Evolutionary conservation across 37 sponge, comb jelly and placozoan genomes (phyloP), one percentile per base, ranked within the genome.

Genomic region (Halisarca cf. caerulea): DNA sequence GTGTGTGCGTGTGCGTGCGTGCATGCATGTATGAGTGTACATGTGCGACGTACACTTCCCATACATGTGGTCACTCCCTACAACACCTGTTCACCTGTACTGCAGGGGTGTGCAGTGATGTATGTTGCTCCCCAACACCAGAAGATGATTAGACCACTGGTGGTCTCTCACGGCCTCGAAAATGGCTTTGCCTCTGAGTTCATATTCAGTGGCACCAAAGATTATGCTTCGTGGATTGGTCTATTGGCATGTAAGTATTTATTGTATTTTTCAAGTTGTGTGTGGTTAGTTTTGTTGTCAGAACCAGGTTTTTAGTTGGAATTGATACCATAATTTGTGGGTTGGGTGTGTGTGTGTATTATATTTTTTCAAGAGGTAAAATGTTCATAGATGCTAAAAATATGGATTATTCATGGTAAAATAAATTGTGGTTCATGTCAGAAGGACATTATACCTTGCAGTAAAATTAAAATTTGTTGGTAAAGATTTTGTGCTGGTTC

Each of bases 31-130:
- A 39, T 38, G 21, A 20, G 38, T 71, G 73, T 71, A 39, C 32
- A 18, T 71, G 23, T 21, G 30, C 5, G 41, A 44, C 57, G 11
- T 21, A 47, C n/a, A 23, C 55, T 79, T n/a, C n/a, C n/a, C 44
- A 75, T 11, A 40, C 18, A 37, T 75, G 27, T 15, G 9, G 44
- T 41, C 23, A 37, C 23, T 41, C 47, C 17, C 57, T 54, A 18
- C 15, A 21, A 21, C 17, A 23, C 14, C 43, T 72, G 8, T 32
- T 51, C n/a, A n/a, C n/a, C n/a, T n/a, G n/a, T n/a, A n/a, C n/a
- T 18, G 34, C 36, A 94, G 95, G 96, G 96, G 1, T 87, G 89
- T 84, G 96, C 89, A 6, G 72, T 96, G 24, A 70, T 96, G 57
- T 93, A 91, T 82, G 91, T 96, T n/a, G 68, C 40, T 8, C 72